Conservation (phyloP, 2,797 vertebrate species). For the Lates japonicus region DNA sequence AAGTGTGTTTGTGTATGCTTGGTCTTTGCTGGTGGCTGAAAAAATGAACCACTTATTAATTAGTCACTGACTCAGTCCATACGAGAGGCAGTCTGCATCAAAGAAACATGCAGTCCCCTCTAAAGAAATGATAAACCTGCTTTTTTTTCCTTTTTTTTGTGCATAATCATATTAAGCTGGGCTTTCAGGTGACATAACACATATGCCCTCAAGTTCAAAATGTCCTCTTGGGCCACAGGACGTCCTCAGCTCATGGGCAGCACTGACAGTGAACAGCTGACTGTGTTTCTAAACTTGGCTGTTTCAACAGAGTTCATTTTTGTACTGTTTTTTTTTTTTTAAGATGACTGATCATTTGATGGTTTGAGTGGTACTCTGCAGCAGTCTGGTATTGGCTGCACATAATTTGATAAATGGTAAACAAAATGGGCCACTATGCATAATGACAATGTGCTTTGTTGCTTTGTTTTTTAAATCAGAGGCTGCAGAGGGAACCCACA, state of each 20-base stretch:
- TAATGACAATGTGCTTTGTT: constrained; percentile 8
- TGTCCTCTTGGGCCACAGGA: constrained; percentile 27
- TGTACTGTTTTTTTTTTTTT: not conserved
- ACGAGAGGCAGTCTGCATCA: constrained; percentile 18
- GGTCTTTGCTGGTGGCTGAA: not conserved
- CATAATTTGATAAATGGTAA: constrained; percentile 16
- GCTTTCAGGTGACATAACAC: constrained; percentile 34
- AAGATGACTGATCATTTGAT: constrained; percentile 3
- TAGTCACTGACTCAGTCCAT: constrained; percentile 4
- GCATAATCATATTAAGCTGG: constrained; percentile 39
- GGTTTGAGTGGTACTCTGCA: not conserved
- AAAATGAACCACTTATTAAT: constrained; percentile 40
- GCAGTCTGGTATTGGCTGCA: not conserved
- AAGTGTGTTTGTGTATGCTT: not conserved
- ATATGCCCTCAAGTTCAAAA: constrained; percentile 25
- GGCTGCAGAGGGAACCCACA: not conserved
- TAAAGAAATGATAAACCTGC: constrained; percentile 13
- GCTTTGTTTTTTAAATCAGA: constrained; percentile 1
- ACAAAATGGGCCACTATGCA: not conserved
- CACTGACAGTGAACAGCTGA: constrained; percentile 26
- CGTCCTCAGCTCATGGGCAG: not conserved
- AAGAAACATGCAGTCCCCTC: not conserved
- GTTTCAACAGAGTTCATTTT: constrained; percentile 2
- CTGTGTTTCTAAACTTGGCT: constrained; percentile 29
- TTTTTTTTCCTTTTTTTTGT: not conserved